Evolutionary conservation across 2,888 invertebrate species (phyloP), one percentile per base, ranked within the genome.

Genomic region (Tillus elongatus): DNA sequence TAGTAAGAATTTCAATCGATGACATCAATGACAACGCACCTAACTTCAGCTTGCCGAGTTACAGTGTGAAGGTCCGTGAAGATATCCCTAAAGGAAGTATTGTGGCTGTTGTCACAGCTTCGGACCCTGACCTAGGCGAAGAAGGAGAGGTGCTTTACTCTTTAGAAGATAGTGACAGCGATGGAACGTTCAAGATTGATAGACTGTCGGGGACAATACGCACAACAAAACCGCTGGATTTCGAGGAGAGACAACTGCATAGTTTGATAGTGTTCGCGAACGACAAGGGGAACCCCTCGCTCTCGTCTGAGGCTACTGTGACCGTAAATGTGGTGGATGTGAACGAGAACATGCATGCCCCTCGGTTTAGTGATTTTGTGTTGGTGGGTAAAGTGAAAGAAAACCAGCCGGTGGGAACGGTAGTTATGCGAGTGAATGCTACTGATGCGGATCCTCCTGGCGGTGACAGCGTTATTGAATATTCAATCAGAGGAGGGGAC

Each of bases 1-100:
- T 84, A 14, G 82, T 95, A 13, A 75, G 85, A 44, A 79, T 91
- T 30, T 74, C 77, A 16, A 79, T 91, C 3, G 85, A 87, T 54
- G 95, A 96, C 64, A 82, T 91, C 33, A 95, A 95, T 66, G 95
- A 88, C 65, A 88, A 86, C 60, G 73, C 84, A 2, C 92, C 92
- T 1, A 75, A 72, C 43, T 95, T 93, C 61, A 80, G 82, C 15
- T 71, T 87, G 31, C 64, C 75, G 14, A 75, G 77, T 44, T 89
- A 88, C 57, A 60, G 67, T 2, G 87, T 90, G 24, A 85, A 88
- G 57, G 79, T 91, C 13, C 77, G 90, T 3, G 95, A 96, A 65
- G 95, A 95, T 64, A 76, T 93, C 36, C 95, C 93, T 0, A 67
- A 77, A 2, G 92, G 92, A 42, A 82, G 88, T 39, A 82, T 91